Base-by-base conservation (phyloP, 2,888 invertebrate species). In the Nomada lathburiana region DNA sequence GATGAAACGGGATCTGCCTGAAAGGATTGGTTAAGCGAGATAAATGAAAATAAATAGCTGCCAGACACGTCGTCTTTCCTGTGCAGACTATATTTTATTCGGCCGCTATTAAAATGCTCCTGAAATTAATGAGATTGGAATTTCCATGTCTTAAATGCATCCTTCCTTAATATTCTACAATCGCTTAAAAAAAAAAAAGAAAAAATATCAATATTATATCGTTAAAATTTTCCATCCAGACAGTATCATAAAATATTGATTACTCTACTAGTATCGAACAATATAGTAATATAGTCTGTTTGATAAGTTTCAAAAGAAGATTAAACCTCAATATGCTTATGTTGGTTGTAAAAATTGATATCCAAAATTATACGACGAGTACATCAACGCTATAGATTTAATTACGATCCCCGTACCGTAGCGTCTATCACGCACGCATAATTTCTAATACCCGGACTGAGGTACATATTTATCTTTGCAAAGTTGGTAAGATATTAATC, bases 31-130 rank as follows among this genome's bases (percentile, higher is more conserved):
- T 75, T 78, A 74, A 69, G 50, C 63, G 85, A 84, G 83, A 80
- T 86, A 86, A 86, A 88, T 89, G 87, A 86, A 85, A 89, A 87
- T 86, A 89, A 88, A 90, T 86, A 84, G 84, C 74, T 57, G 71
- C 68, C 76, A 69, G 68, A 85, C 81, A 72, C 60, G 80, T 75
- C 63, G 77, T 52, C 75, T 1, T 50, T 1, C 2, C 13, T 1
- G 13, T 16, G 23, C 23, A 64, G 36, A 53, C 52, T 44, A 68
- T 64, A 63, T 55, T 50, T 9, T 10, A 20, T 70, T 53, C 55
- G 1, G 1, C 7, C 23, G 52, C 44, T 9, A 26, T 69, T 55
- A 23, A 50, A 68, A 3, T 9, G 16, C 13, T 53, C n/a, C 44
- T 44, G 44, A 42, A 10, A 59, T 70, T 36, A 36, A 36, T 36